Evolutionary conservation across 1,140 invertebrate genomes (phyloP).

Genomic region (Drosophila albomicans): DNA sequence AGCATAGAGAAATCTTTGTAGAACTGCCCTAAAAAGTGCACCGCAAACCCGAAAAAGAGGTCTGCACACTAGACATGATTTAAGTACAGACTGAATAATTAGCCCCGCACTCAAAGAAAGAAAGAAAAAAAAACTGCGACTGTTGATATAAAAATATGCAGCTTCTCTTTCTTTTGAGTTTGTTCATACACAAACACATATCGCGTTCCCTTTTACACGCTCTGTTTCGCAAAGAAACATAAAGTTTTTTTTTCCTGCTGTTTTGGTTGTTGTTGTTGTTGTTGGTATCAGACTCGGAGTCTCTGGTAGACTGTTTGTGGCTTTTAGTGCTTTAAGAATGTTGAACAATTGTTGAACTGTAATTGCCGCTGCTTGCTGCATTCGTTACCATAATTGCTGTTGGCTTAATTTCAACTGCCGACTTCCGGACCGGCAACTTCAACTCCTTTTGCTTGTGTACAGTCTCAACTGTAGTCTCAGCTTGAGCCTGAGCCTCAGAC

Average conservation of each 20-base stretch:
- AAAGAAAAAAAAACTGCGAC: background rate
- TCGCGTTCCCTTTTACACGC: background rate
- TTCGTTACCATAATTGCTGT: slow-evolving; percentile 81
- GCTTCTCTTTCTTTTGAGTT: background rate
- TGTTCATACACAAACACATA: background rate
- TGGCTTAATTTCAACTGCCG: slow-evolving; percentile 80
- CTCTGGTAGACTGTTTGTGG: slow-evolving; percentile 34
- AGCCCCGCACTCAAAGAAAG: background rate
- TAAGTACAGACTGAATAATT: slow-evolving; percentile 18
- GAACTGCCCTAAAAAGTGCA: background rate
- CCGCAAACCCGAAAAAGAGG: no score
- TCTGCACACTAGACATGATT: background rate
- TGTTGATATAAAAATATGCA: slow-evolving; percentile 3
- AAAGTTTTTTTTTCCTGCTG: background rate
- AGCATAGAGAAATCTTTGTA: background rate
- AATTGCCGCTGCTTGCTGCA: slow-evolving; percentile 76
- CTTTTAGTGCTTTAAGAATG: slow-evolving; percentile 59
- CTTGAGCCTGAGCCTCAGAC: slow-evolving; percentile 14
- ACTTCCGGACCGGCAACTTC: slow-evolving; percentile 77
- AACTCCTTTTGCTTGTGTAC: slow-evolving; percentile 31
- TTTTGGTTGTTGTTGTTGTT: no score
- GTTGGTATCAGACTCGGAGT: background rate
- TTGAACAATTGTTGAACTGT: slow-evolving; percentile 57
- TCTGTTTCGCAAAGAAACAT: slow-evolving; percentile 8
- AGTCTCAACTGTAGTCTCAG: background rate